These are phyloP conservation scores for Drosophila gunungcola DNA, from an alignment of 1,140 invertebrate species.

Conservation along the genomic window DNA sequence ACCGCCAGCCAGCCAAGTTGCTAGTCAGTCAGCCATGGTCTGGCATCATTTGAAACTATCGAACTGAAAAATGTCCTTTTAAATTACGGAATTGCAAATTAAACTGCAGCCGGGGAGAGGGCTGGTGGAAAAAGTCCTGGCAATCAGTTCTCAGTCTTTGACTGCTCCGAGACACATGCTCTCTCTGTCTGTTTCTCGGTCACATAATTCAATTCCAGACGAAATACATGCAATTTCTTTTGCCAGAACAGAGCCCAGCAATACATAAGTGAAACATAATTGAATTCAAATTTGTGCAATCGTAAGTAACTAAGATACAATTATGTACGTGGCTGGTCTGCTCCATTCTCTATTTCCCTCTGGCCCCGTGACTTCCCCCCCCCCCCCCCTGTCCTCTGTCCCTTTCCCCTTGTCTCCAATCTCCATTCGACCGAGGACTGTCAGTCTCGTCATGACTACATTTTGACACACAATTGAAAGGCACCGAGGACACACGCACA, in stretches of 20 bases:
- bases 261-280: conserved; percentile 70
- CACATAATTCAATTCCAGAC: conserved; percentile 78
- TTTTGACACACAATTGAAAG: conserved; percentile 84
- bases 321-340: conserved; percentile 77
- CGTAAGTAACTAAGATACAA: conserved; percentile 84
- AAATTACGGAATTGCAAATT: conserved; percentile 83
- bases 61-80: conserved; percentile 84
- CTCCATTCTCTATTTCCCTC: conserved; percentile 23
- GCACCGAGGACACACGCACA: conserved; percentile 64
- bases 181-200: conserved; percentile 43
- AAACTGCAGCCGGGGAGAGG: conserved; percentile 64
- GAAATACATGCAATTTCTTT: conserved; percentile 81
- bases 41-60: conserved; percentile 81
- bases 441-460: conserved; percentile 80
- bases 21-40: conserved; percentile 52
- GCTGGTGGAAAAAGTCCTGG: conserved; percentile 33
- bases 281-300: conserved; percentile 75
- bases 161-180: background rate
- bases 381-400: conserved; percentile 15
- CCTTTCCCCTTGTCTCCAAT: too few species aligned
- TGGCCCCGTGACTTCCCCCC: conserved; percentile 18
- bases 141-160: conserved; percentile 46
- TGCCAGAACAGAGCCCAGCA: conserved; percentile 51
- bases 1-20: conserved; percentile 51
- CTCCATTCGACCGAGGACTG: conserved; percentile 43